Conservation (phyloP, 2,113 vertebrate genomes). For the Physeter macrocephalus region DNA sequence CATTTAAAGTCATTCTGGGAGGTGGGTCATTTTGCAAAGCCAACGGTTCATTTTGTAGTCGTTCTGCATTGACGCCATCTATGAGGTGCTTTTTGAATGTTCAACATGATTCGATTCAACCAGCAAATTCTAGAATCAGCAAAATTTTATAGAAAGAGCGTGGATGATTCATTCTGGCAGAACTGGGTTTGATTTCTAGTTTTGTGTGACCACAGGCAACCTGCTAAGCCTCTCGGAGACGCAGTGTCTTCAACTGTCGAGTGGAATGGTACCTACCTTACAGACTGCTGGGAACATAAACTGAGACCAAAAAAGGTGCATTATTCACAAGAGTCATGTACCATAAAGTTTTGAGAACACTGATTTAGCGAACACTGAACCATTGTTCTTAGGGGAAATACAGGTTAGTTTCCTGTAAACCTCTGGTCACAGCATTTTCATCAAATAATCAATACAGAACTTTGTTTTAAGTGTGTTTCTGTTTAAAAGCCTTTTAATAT, state of each 20-base stretch:
- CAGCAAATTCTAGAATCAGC: neutral
- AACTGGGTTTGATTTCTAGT: neutral
- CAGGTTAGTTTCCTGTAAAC: neutral
- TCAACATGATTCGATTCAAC: neutral
- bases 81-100: neutral
- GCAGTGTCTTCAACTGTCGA: neutral
- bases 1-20: constrained; percentile 98
- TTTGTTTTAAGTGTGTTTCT: neutral
- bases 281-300: neutral
- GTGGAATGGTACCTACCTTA: neutral
- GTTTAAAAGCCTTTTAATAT: neutral
- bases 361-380: neutral
- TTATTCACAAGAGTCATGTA: too few relatives aligned
- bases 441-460: neutral
- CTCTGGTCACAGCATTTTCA: neutral
- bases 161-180: neutral
- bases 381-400: neutral
- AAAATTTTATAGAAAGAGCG: neutral
- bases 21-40: constrained; percentile 98
- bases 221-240: neutral
- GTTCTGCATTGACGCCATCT: constrained; percentile 80
- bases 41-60: constrained; percentile 98
- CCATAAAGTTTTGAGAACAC: neutral
- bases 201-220: neutral
- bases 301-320: neutral